Evolutionary conservation across 2,888 invertebrate genomes (phyloP), one percentile per base, ranked within the genome.

Genomic region (Drosophila mercatorum): DNA sequence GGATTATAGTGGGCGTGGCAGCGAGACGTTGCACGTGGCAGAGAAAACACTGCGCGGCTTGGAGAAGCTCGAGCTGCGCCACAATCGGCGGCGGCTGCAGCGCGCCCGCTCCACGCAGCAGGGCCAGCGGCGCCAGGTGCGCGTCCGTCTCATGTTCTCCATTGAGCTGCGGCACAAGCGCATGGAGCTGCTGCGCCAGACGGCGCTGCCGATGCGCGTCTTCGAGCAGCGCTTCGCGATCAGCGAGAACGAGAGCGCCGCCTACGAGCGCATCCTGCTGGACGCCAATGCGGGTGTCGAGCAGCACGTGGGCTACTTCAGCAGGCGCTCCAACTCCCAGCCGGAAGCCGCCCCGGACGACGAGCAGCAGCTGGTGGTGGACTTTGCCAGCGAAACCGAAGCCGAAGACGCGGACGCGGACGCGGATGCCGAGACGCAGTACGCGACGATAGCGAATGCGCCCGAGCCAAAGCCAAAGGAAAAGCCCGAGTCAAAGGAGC

Each of bases 91-190:
- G 0, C 82, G 86, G 0, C 66, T 94, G 49, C 94, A 94, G 76
- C 89, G 87, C 1, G 83, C 88, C 6, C 77, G 81, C 7, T 76
- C 84, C 34, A 79, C 88, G 12, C 88, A 87, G 28, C 84, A 88
- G 62, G 85, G 83, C 3, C 68, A 78, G 36, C 72, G 86, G 11
- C 93, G 95, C 31, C 95, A 95, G 86, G 94, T 96, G 31, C 93
- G 95, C 65, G 94, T 96, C 26, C 93, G 95, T 17, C 94, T 96
- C 55, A 95, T 96, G 94, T 92, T 96, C 81, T 95, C 95, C 12
- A 92, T 96, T 71, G 93, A 95, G 68, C 94, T 95, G 93, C 94
- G 95, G 4, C 92, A 92, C 78, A 92, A 90, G 66, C 91, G 89
- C 69, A 92, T 92, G 92, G 92, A 92, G 76, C 72, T 92, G 52